A percentile compares a stretch with the other conserved stretches of the same genome.
Conservation (phyloP, 2,888 invertebrate genomes). For the Acholoe squamosa region DNA sequence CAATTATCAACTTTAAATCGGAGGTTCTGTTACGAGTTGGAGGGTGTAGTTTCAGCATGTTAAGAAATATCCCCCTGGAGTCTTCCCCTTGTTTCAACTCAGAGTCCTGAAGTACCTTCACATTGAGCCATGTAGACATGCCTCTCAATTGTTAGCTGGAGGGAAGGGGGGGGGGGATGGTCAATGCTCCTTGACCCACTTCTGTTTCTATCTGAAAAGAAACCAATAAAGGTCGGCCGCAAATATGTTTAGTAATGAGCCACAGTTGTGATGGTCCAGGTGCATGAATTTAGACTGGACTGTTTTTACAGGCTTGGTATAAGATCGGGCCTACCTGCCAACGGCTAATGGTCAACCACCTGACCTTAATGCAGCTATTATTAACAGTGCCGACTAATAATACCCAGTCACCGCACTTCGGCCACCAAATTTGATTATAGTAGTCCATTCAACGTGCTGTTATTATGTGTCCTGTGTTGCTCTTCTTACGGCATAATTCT, state of each 20-base stretch:
- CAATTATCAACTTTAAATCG: no score
- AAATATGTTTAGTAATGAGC: conserved; percentile 29
- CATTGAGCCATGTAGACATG: no score
- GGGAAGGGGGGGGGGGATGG: neutral
- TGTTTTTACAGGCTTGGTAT: conserved; percentile 7
- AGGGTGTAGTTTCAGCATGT: no score
- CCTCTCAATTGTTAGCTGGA: no score
- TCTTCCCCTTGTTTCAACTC: no score
- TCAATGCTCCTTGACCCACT: neutral
- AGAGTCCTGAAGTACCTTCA: no score
- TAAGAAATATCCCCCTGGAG: no score
- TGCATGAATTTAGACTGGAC: neutral
- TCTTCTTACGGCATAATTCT: no score
- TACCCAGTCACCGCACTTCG: neutral
- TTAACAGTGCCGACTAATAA: neutral
- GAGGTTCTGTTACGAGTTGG: no score
- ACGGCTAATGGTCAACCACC: neutral
- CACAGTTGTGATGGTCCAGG: neutral
- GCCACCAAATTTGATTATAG: neutral
- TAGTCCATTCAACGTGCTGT: neutral
- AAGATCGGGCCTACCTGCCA: neutral
- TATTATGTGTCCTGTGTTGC: neutral
- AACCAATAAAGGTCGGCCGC: neutral
- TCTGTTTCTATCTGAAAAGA: neutral
- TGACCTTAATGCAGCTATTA: neutral